Percentiles rank a stretch among this genome's conserved stretches.
Evolutionary conservation across 2,113 vertebrate species (phyloP).

Genomic region (Parotia lawesii): DNA sequence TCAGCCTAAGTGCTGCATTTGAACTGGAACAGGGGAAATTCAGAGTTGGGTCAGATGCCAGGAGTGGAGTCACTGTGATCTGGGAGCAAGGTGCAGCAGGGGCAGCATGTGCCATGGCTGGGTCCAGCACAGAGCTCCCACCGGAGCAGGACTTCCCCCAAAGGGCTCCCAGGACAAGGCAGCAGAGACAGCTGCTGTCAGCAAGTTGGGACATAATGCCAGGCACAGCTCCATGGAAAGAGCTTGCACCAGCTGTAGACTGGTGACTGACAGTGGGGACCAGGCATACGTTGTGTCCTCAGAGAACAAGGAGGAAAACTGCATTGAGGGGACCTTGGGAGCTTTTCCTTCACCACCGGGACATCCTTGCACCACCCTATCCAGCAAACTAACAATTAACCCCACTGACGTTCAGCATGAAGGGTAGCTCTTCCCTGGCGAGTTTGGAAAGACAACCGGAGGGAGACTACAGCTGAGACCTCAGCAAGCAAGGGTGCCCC

Average conservation of each 20-base stretch:
- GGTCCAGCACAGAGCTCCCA: not conserved
- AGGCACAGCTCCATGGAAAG: not conserved
- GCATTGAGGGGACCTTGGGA: not conserved
- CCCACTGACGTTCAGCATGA: fast-evolving
- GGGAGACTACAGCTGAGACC: not conserved
- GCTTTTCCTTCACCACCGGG: fast-evolving
- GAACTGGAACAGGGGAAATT: not conserved
- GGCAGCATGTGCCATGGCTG: not conserved
- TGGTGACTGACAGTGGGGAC: fast-evolving
- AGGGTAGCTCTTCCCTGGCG: not conserved
- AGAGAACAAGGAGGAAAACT: not conserved
- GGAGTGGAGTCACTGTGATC: not conserved
- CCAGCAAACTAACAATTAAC: not conserved
- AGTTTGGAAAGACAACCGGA: not conserved
- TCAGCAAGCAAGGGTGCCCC: not conserved
- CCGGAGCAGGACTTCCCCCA: fast-evolving
- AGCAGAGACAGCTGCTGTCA: not conserved
- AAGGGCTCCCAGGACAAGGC: not conserved
- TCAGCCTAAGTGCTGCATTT: not conserved
- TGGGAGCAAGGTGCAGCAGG: not conserved
- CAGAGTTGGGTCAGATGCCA: not conserved
- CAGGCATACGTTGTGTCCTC: fast-evolving
- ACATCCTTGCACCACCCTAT: fast-evolving
- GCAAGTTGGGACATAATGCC: fast-evolving
- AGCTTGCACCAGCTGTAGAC: not conserved